Percentiles rank a stretch among this genome's conserved stretches.
phyloP scores from a whole-genome alignment of 2,113 vertebrate genomes.

The Hydropotes inermis region DNA sequence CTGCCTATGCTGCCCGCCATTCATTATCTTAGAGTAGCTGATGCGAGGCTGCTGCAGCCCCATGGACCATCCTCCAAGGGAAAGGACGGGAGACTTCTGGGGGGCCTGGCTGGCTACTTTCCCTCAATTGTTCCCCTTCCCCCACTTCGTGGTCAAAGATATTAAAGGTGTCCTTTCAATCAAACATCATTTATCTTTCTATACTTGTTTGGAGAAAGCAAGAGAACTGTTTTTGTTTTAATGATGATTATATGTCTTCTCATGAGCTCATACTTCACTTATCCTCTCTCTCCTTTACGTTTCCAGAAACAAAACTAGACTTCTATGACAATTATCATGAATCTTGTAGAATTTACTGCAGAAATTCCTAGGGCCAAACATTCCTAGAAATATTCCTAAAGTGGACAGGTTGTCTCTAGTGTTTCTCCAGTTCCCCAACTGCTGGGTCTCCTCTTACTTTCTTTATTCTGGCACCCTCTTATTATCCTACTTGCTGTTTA shows the following conservation, averaged over 20 bases:
- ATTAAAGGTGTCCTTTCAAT: background rate
- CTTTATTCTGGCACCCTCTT: background rate
- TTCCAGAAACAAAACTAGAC: background rate
- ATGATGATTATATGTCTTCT: background rate
- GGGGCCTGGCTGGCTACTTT: background rate
- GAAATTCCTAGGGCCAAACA: background rate
- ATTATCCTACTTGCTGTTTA: background rate
- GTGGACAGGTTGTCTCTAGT: background rate
- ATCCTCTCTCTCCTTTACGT: background rate
- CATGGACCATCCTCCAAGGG: background rate
- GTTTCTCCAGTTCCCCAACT: background rate
- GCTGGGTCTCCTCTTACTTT: background rate
- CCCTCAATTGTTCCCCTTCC: background rate
- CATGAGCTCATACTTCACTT: background rate
- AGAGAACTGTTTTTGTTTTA: background rate
- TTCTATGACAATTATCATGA: background rate
- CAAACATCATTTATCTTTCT: background rate
- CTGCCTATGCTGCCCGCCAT: rapidly evolving
- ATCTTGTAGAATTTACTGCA: background rate
- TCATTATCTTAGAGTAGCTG: background rate
- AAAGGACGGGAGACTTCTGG: background rate
- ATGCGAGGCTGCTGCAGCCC: no score
- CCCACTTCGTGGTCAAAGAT: background rate
- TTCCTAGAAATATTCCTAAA: background rate
- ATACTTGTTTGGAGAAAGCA: background rate